These are phyloP conservation scores for Phalacrocorax brasilianus DNA, from an alignment of 2,113 vertebrate genomes.

Conservation along the genomic window DNA sequence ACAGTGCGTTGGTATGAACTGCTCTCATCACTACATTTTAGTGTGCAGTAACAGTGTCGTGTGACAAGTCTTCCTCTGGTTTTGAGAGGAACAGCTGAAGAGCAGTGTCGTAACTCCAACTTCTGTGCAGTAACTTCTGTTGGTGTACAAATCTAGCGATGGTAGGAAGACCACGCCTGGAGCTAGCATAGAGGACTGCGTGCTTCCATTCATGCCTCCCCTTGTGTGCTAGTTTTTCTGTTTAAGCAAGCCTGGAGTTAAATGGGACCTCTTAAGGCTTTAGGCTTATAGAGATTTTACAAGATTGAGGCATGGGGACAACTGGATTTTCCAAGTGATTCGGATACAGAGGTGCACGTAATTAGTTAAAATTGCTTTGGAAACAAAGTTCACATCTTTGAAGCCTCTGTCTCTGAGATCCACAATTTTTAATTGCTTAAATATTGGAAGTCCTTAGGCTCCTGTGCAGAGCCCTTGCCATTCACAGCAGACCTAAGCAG, in stretches of 20 bases:
- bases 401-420: neutral
- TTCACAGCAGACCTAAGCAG: neutral
- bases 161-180: neutral
- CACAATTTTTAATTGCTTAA: neutral
- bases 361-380: neutral
- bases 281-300: neutral
- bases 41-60: neutral
- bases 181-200: accelerated
- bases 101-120: neutral
- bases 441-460: neutral
- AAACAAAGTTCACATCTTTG: neutral
- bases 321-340: neutral
- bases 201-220: neutral
- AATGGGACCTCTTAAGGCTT: neutral
- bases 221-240: accelerated
- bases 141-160: accelerated
- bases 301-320: neutral
- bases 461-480: neutral
- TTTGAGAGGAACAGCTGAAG: neutral
- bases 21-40: accelerated
- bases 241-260: neutral
- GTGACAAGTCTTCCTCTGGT: neutral
- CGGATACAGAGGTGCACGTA: neutral
- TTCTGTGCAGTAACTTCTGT: neutral
- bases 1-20: neutral